A percentile compares a stretch with the other conserved stretches of the same genome.
Evolutionary conservation across 2,113 vertebrate species (phyloP).

Genomic region (Vombatus ursinus): DNA sequence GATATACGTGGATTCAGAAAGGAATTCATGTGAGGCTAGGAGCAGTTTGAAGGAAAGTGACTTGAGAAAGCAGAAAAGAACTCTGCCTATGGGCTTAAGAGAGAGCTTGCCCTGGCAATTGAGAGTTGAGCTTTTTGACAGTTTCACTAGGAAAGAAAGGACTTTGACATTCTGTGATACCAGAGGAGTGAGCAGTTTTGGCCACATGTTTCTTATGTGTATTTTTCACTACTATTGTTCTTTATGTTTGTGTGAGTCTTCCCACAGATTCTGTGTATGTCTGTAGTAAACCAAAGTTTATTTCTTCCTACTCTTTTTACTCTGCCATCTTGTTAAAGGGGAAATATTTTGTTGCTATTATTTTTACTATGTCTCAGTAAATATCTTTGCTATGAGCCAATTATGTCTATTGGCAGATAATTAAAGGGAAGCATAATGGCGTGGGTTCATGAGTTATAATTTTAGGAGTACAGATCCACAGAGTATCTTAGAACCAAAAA

Average conservation of each 20-base stretch:
- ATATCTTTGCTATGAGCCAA: neutral
- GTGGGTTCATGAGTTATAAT: neutral
- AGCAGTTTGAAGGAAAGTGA: neutral
- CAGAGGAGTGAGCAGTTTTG: neutral
- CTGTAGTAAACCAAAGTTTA: neutral
- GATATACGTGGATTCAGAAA: neutral
- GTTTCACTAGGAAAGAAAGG: neutral
- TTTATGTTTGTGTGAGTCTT: neutral
- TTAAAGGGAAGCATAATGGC: neutral
- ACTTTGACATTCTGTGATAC: neutral
- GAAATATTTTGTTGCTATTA: neutral
- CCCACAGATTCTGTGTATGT: neutral
- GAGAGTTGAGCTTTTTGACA: too few relatives aligned
- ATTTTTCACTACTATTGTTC: too few relatives aligned
- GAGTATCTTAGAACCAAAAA: neutral
- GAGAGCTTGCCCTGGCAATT: neutral
- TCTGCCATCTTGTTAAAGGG: neutral
- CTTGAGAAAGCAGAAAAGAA: neutral
- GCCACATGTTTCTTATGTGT: too few relatives aligned
- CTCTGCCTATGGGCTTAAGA: neutral
- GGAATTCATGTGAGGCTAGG: neutral
- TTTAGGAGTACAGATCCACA: neutral
- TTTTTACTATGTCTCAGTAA: neutral
- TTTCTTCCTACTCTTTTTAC: neutral
- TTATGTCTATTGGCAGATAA: neutral